Evolutionary conservation across 2,113 vertebrate species (phyloP), one percentile per base, ranked within the genome.

Genomic region (Urocynchramus pylzowi): DNA sequence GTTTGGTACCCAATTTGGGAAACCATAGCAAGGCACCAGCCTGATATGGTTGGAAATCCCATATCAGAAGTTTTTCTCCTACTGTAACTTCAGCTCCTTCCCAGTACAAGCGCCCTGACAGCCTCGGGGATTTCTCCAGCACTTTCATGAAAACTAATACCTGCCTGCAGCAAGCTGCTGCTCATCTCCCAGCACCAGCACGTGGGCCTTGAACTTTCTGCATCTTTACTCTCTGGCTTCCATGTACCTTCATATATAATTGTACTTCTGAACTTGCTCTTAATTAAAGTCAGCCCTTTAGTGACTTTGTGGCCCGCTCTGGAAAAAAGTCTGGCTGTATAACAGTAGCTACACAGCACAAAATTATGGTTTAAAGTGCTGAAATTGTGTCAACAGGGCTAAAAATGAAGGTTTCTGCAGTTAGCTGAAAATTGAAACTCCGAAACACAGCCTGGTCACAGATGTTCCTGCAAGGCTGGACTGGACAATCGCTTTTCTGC

Each of bases 71-170:
- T 86, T 94, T 91, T 95, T 64, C 81, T 79, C 41, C 78, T 73
- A 9, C 77, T 3, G 35, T 44, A 92, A 67, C 83, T 94, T 68
- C 84, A 92, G 41, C 74, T 90, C 52, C 67, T 82, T 68, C 42
- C 53, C 89, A 35, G 26, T 21, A 12, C 6, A 3, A 95, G 68
- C 0, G 0, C 31, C 60, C 41, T 3, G 1, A 59, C 70, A 91
- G 88, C 88, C 88, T 93, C 33, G 0, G 82, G 84, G 93, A 94
- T 82, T 97, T 92, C 89, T 92, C 69, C 74, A 87, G 81, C 57
- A 52, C 87, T 92, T 89, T 87, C 57, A 56, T 67, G 91, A 82
- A 93, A 95, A 84, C 69, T 70, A 81, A 86, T 89, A 67, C 65
- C 67, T 77, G 59, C 91, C 86, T 86, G 75, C 80, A 93, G 88